Base-by-base conservation (phyloP, 2,888 invertebrate genomes). In the Lochmaea capreae region DNA sequence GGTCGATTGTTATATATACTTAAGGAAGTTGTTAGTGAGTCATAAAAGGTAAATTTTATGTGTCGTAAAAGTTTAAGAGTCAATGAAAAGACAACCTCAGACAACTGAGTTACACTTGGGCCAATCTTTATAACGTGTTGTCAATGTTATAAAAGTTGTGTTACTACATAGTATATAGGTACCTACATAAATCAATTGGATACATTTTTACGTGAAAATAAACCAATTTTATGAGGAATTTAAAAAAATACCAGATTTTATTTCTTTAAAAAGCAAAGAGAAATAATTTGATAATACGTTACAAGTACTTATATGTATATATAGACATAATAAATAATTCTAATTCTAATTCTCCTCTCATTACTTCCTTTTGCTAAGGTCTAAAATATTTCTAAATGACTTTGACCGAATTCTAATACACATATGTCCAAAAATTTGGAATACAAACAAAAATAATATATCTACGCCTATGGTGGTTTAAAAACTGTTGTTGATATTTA, bases 21-120 rank as follows among this genome's bases (percentile, higher is more conserved):
- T 81, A 77, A 81, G 81, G 83, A 82, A 82, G 82, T 81, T 81
- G 81, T 77, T 84, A 86, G 85, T 84, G 85, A 84, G 82, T 84
- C 86, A 86, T 87, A 87, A 87, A 87, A 86, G 87, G 86, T 87
- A 87, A 86, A 85, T 87, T 87, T 87, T 87, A 87, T 87, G 86
- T 82, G 84, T 85, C 85, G 85, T 87, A 87, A 87, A 82, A 87
- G 84, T 87, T 87, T 87, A 87, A 87, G 86, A 86, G 85, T 86
- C 86, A 85, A 85, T 86, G 86, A 86, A 85, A 70, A 86, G 81
- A 83, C 84, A 84, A 82, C 84, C 83, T 81, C 85, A 83, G 84
- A 85, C 85, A 84, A 85, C 83, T 83, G 81, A 81, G 77, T 79
- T 76, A 75, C 76, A 79, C 78, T 84, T 82, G 80, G 79, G 79